These are phyloP conservation scores for Hippoglossus hippoglossus DNA, from an alignment of 2,797 vertebrate species.

Conservation along the genomic window DNA sequence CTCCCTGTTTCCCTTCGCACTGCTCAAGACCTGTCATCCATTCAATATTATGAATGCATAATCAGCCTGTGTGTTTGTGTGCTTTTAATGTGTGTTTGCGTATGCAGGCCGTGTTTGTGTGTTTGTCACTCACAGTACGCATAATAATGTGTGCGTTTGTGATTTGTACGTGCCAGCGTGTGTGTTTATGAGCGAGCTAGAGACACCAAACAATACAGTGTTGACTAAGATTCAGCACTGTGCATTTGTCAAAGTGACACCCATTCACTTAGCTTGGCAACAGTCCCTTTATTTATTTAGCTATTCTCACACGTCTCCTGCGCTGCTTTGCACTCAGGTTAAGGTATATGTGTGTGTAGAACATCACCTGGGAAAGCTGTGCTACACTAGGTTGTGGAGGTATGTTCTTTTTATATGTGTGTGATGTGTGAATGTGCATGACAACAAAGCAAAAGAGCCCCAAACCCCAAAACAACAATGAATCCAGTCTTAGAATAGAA, in stretches of 20 bases:
- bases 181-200: conserved; percentile 53
- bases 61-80: conserved; percentile 71
- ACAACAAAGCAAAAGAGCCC: conserved; percentile 36
- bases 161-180: conserved; percentile 36
- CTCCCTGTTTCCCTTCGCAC: conserved; percentile 60
- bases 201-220: conserved; percentile 71
- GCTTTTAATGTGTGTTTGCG: conserved; percentile 53
- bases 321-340: background rate
- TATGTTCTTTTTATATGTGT: background rate
- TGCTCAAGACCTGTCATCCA: conserved; percentile 78
- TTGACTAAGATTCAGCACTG: conserved; percentile 70
- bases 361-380: conserved; percentile 2
- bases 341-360: conserved; percentile 1
- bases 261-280: conserved; percentile 69
- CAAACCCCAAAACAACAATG: conserved; percentile 32
- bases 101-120: conserved; percentile 54
- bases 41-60: conserved; percentile 82
- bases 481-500: conserved; percentile 39
- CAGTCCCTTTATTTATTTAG: conserved; percentile 59
- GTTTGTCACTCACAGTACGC: conserved; percentile 71
- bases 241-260: conserved; percentile 77
- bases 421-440: background rate
- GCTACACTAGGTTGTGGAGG: background rate
- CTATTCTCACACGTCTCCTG: conserved; percentile 25
- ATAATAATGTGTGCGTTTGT: conserved; percentile 55